Evolutionary conservation across 53 echinoderm and acorn worm genomes (phyloP), one percentile per base, ranked within the genome.

Genomic region (Echinarachnius parma): DNA sequence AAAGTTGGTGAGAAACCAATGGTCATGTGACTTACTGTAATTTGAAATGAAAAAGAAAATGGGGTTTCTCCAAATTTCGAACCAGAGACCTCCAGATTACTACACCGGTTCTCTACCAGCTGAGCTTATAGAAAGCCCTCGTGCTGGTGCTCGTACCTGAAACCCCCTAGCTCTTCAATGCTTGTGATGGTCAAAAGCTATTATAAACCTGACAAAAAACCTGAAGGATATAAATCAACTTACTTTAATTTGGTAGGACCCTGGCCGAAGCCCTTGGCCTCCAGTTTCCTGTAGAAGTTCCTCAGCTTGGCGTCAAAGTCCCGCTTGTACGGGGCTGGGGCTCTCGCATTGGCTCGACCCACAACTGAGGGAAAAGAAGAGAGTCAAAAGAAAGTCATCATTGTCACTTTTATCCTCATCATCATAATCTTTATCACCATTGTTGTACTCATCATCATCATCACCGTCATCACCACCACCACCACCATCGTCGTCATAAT

Each of bases 231-330:
- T 39, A 5, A 39, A 39, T 9, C 7, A 39, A 77, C 91, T 75
- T 62, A 98, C 98, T 98, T 98, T 49, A 98, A 77, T 72, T 98
- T 98, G 16, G 91, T 91, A 18, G 98, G 98, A 15, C 98, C 98
- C 44, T 98, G 98, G 1, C 98, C 98, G 28, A 79, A 98, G 25
- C 91, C 98, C 53, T 98, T 98, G 36, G 79, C 79, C 45, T 96
- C 96, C 66, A 92, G 56, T 46, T 98, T 98, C 48, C 92, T 61
- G 78, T 98, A 91, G 63, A 98, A 88, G 23, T 86, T 88, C 19
- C 98, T 82, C n/a, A 98, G 81, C 55, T 98, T 98, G 28, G 98
- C 88, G 49, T 98, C 98, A 88, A 98, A 98, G 62, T 88, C 88
- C 77, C 96, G 78, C 42, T 90, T 85, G 47, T 98, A 98, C 0